phyloP scores from a whole-genome alignment of 2,888 invertebrate species.

The Pterostichus madidus region DNA sequence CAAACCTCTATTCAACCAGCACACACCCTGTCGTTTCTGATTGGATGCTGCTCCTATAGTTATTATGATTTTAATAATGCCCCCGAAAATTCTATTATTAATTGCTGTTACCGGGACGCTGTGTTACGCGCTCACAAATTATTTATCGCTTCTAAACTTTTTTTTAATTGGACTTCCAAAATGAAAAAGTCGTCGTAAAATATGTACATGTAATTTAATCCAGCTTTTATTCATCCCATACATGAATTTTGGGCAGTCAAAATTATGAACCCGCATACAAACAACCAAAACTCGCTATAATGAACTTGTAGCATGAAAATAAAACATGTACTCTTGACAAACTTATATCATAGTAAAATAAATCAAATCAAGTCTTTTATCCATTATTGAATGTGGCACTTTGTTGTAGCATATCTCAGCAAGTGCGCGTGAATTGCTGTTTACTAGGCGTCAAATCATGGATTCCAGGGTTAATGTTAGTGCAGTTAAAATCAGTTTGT shows the following conservation, averaged over 20 bases:
- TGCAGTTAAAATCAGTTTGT: no score
- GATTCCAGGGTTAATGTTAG: no score
- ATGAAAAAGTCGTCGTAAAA: conserved; percentile 34
- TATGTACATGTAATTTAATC: conserved; percentile 63
- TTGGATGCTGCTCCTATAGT: conserved; percentile 58
- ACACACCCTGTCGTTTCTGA: conserved; percentile 61
- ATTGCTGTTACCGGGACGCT: conserved; percentile 59
- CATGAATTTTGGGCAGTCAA: conserved; percentile 15
- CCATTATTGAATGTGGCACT: no score
- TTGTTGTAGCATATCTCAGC: no score
- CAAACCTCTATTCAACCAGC: conserved; percentile 52
- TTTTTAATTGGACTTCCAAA: conserved; percentile 58
- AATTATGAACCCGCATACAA: conserved; percentile 7
- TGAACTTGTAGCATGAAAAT: background rate
- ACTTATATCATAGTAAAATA: no score
- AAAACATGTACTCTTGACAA: background rate
- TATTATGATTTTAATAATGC: conserved; percentile 66
- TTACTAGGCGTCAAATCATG: no score
- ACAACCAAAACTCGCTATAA: background rate
- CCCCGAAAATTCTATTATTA: conserved; percentile 65
- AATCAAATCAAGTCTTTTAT: no score
- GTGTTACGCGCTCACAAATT: conserved; percentile 62
- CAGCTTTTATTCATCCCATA: conserved; percentile 56
- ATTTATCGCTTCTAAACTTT: conserved; percentile 63
- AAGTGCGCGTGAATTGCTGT: no score